These are phyloP conservation scores for Anastrepha ludens DNA, from an alignment of 1,140 invertebrate genomes.

Conservation along the genomic window DNA sequence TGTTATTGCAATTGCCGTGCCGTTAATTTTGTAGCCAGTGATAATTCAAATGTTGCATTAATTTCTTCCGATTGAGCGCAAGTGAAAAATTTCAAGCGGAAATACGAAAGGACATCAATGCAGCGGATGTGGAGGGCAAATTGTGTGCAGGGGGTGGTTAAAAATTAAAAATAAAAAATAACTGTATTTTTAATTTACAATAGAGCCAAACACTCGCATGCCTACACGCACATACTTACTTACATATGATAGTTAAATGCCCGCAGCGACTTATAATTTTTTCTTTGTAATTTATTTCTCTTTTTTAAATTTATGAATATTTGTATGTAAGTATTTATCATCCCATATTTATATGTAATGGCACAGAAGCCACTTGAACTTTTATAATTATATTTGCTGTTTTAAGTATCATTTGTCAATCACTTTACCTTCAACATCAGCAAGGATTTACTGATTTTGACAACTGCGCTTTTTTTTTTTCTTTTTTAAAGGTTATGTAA, in stretches of 20 bases:
- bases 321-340: neutral
- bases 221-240: neutral
- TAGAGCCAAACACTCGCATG: neutral
- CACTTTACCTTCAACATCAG: neutral
- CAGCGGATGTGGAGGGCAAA: neutral
- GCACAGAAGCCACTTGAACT: neutral
- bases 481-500: no score
- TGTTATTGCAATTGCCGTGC: conserved; percentile 13
- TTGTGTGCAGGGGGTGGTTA: neutral
- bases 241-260: neutral
- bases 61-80: conserved; percentile 50
- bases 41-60: conserved; percentile 53
- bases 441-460: neutral
- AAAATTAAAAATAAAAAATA: conserved; percentile 3
- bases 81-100: conserved; percentile 44
- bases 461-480: neutral
- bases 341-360: neutral
- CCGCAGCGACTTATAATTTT: neutral
- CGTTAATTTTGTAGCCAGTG: conserved; percentile 32
- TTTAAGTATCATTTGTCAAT: neutral
- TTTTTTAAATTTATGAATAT: neutral
- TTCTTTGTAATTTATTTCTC: neutral
- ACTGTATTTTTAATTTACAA: neutral
- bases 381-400: neutral
- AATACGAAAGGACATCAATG: neutral